Conservation (phyloP, 2,113 vertebrate species). For the Oncorhynchus masou region DNA sequence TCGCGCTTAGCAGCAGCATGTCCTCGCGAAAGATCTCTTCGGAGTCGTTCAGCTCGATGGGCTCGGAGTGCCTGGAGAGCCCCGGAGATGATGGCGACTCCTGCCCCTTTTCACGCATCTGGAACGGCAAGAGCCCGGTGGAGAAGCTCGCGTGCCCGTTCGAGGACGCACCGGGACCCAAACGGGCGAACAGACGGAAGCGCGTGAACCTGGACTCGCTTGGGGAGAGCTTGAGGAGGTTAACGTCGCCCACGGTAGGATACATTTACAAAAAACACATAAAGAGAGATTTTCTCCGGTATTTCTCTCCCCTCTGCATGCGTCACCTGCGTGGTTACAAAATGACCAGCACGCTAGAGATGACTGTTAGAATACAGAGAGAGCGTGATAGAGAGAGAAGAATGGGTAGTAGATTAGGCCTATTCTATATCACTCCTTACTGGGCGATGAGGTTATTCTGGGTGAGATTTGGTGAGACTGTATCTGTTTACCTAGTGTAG, state of each 20-base stretch:
- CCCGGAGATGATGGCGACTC: conserved; percentile 80
- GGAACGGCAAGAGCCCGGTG: conserved; percentile 87
- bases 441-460: not conserved
- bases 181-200: conserved; percentile 81
- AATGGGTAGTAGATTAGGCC: no score
- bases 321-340: conserved; percentile 57
- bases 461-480: not conserved
- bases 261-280: not conserved
- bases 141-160: conserved; percentile 66
- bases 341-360: conserved; percentile 36
- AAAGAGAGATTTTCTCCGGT: not conserved
- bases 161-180: conserved; percentile 60
- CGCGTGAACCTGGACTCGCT: conserved; percentile 94
- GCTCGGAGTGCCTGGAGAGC: conserved; percentile 88
- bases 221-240: conserved; percentile 89
- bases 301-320: conserved; percentile 34
- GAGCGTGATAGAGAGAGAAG: conserved; percentile 17
- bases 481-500: not conserved
- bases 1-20: conserved; percentile 71
- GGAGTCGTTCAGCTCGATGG: conserved; percentile 93
- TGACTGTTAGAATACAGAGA: not conserved
- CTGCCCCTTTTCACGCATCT: conserved; percentile 76
- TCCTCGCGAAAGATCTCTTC: conserved; percentile 94
- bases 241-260: conserved; percentile 92
- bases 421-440: no score